phyloP scores from a whole-genome alignment of 2,113 vertebrate species.

The Grammomys surdaster region DNA sequence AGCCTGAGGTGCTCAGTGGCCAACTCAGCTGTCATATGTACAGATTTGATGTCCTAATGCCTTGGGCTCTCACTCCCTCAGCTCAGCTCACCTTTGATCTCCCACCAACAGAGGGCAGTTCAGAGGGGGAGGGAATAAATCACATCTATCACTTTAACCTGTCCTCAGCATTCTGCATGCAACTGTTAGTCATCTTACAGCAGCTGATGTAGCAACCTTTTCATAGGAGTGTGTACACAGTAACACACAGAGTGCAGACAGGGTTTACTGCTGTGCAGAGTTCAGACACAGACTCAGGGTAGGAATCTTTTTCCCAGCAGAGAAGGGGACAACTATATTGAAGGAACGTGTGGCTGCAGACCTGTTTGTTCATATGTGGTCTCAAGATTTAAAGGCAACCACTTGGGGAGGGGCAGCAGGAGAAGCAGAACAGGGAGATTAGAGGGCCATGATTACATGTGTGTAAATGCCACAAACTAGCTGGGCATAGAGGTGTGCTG shows the following conservation, averaged over 20 bases:
- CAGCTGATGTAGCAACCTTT: background rate
- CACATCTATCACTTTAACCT: too few species aligned
- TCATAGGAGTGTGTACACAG: background rate
- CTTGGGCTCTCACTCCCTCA: background rate
- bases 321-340: background rate
- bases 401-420: too few species aligned
- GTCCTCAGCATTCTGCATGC: too few species aligned
- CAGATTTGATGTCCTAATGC: background rate
- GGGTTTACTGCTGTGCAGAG: background rate
- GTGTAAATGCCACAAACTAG: too few species aligned
- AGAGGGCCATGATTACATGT: too few species aligned
- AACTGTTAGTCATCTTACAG: background rate
- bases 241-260: background rate
- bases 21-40: background rate
- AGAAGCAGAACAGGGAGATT: too few species aligned
- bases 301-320: background rate
- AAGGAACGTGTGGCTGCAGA: background rate
- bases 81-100: background rate
- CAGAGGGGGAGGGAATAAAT: background rate
- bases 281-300: background rate
- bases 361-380: background rate
- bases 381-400: background rate
- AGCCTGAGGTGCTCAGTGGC: background rate
- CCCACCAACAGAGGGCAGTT: background rate
- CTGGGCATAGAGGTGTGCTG: too few species aligned